phyloP scores from a whole-genome alignment of 2,888 invertebrate species.

The Oligia strigilis region DNA sequence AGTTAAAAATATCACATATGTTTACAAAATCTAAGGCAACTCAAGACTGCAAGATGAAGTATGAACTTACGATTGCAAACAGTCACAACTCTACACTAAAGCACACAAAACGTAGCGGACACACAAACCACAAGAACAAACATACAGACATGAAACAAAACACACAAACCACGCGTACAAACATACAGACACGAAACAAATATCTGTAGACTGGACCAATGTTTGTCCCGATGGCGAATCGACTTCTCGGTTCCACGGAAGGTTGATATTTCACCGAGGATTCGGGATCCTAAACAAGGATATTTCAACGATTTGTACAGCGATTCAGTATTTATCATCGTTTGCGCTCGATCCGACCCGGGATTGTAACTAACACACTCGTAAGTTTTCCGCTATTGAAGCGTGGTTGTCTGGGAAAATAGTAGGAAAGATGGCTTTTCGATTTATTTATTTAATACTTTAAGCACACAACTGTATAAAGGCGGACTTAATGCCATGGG shows the following conservation, averaged over 20 bases:
- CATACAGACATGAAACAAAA: constrained; percentile 20
- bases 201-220: constrained; percentile 28
- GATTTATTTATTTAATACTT: too few species aligned
- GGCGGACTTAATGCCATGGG: too few species aligned
- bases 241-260: constrained; percentile 8
- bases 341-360: constrained; percentile 31
- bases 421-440: background rate
- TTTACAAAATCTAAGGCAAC: background rate
- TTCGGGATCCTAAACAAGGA: constrained; percentile 18
- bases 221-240: constrained; percentile 25
- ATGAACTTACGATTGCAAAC: constrained; percentile 10
- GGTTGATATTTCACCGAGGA: constrained; percentile 37
- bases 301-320: constrained; percentile 21
- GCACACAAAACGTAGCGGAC: constrained; percentile 7
- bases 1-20: background rate
- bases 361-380: constrained; percentile 23
- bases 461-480: too few species aligned
- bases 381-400: constrained; percentile 4
- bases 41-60: constrained; percentile 10
- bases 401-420: too few species aligned
- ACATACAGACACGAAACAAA: constrained; percentile 27
- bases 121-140: constrained; percentile 34
- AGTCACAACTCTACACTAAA: constrained; percentile 20
- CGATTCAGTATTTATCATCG: constrained; percentile 24
- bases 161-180: constrained; percentile 24